phyloP scores from a whole-genome alignment of 2,113 vertebrate genomes.

The Hippotragus niger region DNA sequence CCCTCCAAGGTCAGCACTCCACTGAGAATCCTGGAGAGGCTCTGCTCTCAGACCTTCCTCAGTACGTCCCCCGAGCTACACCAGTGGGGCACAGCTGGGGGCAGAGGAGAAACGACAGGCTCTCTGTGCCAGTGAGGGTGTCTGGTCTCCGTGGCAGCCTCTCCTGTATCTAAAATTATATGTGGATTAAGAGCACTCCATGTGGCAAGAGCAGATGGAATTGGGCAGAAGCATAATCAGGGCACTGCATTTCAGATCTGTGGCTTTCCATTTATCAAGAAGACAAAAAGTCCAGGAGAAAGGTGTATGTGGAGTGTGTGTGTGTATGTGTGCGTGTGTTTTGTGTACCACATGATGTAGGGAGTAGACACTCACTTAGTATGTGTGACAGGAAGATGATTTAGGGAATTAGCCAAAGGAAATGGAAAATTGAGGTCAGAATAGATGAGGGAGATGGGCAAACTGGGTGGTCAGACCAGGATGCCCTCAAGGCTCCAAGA shows the following conservation, averaged over 20 bases:
- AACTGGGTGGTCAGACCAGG: background rate
- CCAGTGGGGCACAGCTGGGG: background rate
- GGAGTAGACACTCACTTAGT: background rate
- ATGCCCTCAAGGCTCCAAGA: background rate
- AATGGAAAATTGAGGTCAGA: slow-evolving; percentile 21
- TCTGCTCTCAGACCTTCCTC: background rate
- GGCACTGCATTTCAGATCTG: background rate
- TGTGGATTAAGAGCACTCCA: background rate
- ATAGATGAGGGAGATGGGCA: background rate
- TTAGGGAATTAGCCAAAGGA: background rate
- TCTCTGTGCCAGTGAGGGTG: background rate
- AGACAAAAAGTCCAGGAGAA: background rate
- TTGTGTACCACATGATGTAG: background rate
- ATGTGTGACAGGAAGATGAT: background rate
- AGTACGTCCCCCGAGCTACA: background rate
- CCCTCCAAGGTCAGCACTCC: background rate
- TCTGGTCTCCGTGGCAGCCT: background rate
- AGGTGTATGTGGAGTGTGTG: background rate
- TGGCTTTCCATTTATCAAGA: background rate
- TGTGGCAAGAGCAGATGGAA: background rate
- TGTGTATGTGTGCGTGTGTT: too few relatives aligned
- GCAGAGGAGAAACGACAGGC: background rate
- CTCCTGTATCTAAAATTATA: background rate
- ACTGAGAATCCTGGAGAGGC: background rate
- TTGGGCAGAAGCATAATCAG: background rate